Evolutionary conservation across 1,140 invertebrate genomes (phyloP), one percentile per base, ranked within the genome.

Genomic region (Neotoxoptera formosana): DNA sequence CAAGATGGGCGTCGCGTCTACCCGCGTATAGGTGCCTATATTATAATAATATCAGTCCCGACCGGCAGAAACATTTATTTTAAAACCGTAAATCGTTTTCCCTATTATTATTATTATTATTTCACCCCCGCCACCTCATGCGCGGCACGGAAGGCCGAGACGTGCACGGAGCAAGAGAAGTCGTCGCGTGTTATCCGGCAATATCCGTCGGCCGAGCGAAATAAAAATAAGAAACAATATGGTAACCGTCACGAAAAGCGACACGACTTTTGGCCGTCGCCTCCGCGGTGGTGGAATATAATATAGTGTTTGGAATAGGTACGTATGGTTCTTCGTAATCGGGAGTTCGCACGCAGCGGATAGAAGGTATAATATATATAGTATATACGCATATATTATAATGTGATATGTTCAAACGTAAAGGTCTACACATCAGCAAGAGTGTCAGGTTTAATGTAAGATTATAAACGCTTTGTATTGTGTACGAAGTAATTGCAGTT

Each of bases 121-220:
- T 76, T 76, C 30, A 17, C 8, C 30, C 60, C 60, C 30, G 60
- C 60, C 60, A 25, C 9, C 56, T 9, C 56, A 0, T 7, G 21
- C 11, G 21, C 30, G 17, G 21, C 30, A n/a, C 30, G 30, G 60
- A 67, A n/a, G 30, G 17, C 60, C 30, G 60, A 67, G 60, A 67
- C 30, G 30, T 67, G 30, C 14, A n/a, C 60, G 60, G n/a, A 67
- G 60, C 60, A 17, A 76, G 60, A 76, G n/a, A 89, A 89, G 87
- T 53, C 87, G 48, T 89, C 48, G 87, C 87, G 48, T 89, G 87
- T 53, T 53, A 89, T 36, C 48, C 87, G 48, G n/a, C 87, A 53
- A 51, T 89, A 89, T 51, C 48, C 87, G 87, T 51, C 30, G 47
- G 20, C 34, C 45, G 30, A 14, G 48, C 21, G 34, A 34, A 89